A percentile compares a stretch with the other conserved stretches of the same genome.
Conservation (phyloP, 2,113 vertebrate genomes). For the Mohoua ochrocephala region DNA sequence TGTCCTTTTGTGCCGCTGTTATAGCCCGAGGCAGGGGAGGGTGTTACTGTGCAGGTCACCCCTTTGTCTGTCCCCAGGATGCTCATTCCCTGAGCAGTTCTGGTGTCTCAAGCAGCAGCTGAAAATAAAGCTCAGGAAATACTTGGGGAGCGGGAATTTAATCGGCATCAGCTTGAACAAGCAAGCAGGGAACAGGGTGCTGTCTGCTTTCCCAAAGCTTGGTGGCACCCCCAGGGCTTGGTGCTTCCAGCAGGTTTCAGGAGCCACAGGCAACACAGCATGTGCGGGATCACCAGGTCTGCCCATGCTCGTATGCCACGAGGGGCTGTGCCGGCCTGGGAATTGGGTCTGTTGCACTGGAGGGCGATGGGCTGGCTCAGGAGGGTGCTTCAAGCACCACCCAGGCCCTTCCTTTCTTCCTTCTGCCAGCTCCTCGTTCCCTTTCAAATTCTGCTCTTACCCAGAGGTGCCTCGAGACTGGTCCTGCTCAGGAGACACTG, state of each 20-base stretch:
- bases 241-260: not conserved
- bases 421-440: not conserved
- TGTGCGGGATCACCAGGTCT: not conserved
- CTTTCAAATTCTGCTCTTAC: not conserved
- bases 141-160: not conserved
- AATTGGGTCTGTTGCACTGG: not conserved
- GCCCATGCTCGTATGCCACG: accelerated
- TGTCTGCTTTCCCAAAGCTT: not conserved
- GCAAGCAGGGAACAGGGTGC: not conserved
- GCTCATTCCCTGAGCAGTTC: not conserved
- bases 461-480: not conserved
- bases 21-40: not conserved
- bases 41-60: not conserved
- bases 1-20: not conserved
- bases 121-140: not conserved
- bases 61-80: not conserved
- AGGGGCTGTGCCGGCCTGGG: not conserved
- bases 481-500: not conserved
- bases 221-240: not conserved
- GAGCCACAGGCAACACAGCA: not conserved
- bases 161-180: not conserved
- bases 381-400: not conserved
- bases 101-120: not conserved
- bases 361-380: accelerated
- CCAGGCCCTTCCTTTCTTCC: not conserved